Base-by-base conservation (phyloP, 2,113 vertebrate genomes). In the Callionymus lyra region DNA sequence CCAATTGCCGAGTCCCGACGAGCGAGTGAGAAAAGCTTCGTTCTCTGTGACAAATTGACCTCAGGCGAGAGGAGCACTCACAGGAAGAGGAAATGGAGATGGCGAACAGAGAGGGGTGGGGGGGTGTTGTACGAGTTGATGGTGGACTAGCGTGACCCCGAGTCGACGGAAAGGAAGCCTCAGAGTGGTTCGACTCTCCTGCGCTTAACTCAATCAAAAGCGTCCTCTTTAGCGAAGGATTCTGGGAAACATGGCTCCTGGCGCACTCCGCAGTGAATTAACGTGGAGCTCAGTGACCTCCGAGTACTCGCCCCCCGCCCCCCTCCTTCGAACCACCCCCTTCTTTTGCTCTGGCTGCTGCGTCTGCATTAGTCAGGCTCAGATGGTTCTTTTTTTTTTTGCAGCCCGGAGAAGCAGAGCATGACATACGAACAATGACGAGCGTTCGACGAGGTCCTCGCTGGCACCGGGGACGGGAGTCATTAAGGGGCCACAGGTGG, bases 361-460 rank as follows among this genome's bases (percentile, higher is more conserved):
- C 33, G 66, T 68, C 84, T 69, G 83, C 69, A 73, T 88, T 82
- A 86, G 82, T 48, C 63, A 8, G 44, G 82, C 18, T 56, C 47
- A 79, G 53, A 65, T 72, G 74, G 76, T 67, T 44, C n/a, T n/a
- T n/a, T 48, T 45, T 45, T 32, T 44, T 12, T 41, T 31, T 10
- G 0, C 12, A 50, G 53, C 60, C 67, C 68, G 53, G 72, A 78
- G 82, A 85, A 89, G 85, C 83, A 78, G 83, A 88, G 85, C 82
- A 54, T 88, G 89, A 88, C 85, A 86, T 80, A 78, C 54, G 21
- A 75, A 81, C 77, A 84, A 83, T 68, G 70, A 70, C 75, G 55
- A 66, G 66, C 72, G 59, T 72, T 78, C 65, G 76, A 81, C 59
- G 65, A 63, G 63, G 33, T 16, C 68, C 57, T 59, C 56, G 72